These are phyloP conservation scores for Sylvilagus bachmani DNA, from an alignment of 2,113 vertebrate genomes.

Conservation along the genomic window DNA sequence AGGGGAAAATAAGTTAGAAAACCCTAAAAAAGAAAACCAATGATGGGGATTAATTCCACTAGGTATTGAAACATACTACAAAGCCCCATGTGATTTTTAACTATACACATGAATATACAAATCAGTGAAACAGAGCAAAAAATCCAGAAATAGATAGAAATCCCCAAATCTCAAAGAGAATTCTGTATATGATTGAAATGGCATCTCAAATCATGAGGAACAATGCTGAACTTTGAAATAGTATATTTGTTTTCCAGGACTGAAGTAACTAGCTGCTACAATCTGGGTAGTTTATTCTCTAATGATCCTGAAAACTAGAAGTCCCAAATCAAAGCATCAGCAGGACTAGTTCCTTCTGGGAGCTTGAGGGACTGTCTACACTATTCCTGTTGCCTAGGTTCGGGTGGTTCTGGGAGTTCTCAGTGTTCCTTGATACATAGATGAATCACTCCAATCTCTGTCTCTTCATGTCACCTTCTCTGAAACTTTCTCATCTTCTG, in stretches of 20 bases:
- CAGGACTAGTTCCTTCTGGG: neutral
- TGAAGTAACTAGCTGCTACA: neutral
- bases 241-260: neutral
- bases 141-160: neutral
- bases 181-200: neutral
- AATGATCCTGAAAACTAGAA: too few relatives aligned
- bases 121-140: neutral
- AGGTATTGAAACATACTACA: neutral
- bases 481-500: neutral
- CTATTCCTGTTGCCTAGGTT: too few relatives aligned
- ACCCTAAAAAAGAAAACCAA: neutral
- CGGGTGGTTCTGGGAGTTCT: neutral
- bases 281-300: neutral
- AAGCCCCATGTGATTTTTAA: neutral
- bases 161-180: neutral
- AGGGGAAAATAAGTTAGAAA: neutral
- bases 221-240: constrained; percentile 14
- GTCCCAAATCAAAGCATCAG: neutral
- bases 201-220: neutral
- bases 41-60: neutral
- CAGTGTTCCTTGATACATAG: neutral
- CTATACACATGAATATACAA: neutral
- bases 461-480: neutral
- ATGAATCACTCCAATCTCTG: neutral
- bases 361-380: too few relatives aligned